These are phyloP conservation scores for Vireo altiloquus DNA, from an alignment of 2,113 vertebrate genomes.

Conservation along the genomic window DNA sequence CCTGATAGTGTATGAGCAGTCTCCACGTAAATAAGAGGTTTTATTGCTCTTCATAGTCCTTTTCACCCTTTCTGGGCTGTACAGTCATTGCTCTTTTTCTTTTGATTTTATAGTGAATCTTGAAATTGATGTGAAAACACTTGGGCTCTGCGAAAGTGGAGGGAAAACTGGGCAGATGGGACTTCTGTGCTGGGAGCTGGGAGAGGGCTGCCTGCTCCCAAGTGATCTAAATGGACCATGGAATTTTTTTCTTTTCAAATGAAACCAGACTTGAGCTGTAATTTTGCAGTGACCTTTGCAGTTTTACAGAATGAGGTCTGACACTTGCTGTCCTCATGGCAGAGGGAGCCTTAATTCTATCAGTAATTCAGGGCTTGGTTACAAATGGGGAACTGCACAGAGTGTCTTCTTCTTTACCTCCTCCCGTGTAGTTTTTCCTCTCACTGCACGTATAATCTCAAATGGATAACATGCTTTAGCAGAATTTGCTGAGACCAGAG, in stretches of 20 bases:
- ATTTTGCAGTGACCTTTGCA: neutral
- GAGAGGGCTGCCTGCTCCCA: neutral
- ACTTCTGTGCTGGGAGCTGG: neutral
- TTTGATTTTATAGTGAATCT: neutral
- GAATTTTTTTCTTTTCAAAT: neutral
- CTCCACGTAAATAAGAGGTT: neutral
- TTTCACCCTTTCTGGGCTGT: neutral
- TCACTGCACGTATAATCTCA: neutral
- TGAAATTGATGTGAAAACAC: neutral
- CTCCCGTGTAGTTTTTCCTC: neutral
- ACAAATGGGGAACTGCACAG: neutral
- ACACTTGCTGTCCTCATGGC: neutral
- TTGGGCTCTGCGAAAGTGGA: neutral
- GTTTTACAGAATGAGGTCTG: neutral
- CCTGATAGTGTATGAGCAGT: neutral
- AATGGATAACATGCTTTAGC: neutral
- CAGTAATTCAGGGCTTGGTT: neutral
- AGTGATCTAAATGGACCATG: neutral
- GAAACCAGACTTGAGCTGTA: neutral
- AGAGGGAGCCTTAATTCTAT: neutral
- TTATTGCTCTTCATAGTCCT: neutral
- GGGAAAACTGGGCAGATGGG: neutral
- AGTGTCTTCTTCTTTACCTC: rapidly evolving
- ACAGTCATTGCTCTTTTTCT: neutral
- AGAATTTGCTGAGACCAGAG: neutral